phyloP scores from a whole-genome alignment of 2,113 vertebrate genomes.

The Alces alces region DNA sequence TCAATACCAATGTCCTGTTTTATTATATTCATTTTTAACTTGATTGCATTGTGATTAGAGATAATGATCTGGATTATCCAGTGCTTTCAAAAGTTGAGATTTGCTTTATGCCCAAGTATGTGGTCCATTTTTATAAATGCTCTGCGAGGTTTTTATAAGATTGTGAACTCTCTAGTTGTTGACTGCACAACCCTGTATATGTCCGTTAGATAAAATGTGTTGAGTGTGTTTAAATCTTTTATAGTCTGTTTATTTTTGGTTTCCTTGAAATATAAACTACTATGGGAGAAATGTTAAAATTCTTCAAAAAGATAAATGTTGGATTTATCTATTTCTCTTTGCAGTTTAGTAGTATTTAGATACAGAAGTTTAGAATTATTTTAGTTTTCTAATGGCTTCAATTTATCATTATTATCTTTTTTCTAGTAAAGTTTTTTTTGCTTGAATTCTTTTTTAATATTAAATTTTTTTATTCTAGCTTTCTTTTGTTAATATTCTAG shows the following conservation, averaged over 20 bases:
- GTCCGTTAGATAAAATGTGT: background rate
- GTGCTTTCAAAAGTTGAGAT: background rate
- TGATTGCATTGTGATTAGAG: background rate
- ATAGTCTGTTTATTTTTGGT: background rate
- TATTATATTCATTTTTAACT: background rate
- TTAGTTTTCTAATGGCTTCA: background rate
- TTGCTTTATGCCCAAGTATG: background rate
- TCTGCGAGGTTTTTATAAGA: background rate
- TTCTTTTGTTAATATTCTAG: background rate
- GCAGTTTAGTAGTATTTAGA: background rate
- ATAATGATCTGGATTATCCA: background rate
- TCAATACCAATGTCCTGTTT: background rate
- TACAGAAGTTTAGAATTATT: background rate
- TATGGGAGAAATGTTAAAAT: background rate
- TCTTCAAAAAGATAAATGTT: background rate
- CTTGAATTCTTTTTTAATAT: background rate
- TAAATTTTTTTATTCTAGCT: background rate
- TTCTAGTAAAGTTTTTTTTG: background rate
- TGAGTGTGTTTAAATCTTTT: background rate
- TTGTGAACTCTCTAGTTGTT: background rate
- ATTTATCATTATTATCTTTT: background rate
- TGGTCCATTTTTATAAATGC: background rate
- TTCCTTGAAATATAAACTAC: background rate
- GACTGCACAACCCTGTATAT: background rate
- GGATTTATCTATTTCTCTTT: background rate